Evolutionary conservation across 2,888 invertebrate genomes (phyloP), one percentile per base, ranked within the genome.

Genomic region (Diabrotica balteata): DNA sequence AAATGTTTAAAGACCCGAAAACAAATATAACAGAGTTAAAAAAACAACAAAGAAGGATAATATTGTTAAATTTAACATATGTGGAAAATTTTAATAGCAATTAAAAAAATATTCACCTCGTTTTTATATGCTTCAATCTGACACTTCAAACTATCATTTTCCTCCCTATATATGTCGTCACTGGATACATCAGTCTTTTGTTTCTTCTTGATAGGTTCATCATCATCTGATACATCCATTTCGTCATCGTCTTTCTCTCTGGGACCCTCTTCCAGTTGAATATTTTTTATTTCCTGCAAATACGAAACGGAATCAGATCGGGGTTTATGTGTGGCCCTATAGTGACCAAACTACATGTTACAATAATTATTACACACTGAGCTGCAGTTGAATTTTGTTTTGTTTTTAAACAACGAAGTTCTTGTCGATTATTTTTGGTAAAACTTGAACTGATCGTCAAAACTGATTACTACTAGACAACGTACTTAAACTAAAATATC

Each of bases 121-220:
- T 96, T 96, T 83, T 95, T 95, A 80, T 95, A 95, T 0, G 96
- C 97, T 84, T 96, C 96, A 78, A 97, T 83, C 85, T 96, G 95
- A 84, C 96, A 96, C 69, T 93, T 90, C 45, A 97, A 86, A 75
- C 93, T 93, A 78, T 96, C 96, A 81, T 96, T 97, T 82, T 97
- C 97, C 70, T 93, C 93, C 89, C 93, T 85, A 7, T 87, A 76
- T 45, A 76, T 76, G 60, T 80, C 80, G 55, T 78, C 80, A 43
- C 61, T 71, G 10, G 69, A 74, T 63, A 68, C 66, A 51, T 78
- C 79, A 53, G 54, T 72, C 49, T 63, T 84, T 77, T 78, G 80
- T 60, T 80, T 81, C 67, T 80, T 82, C 45, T 82, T 80, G 2
- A 63, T 74, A 2, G 84, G 84, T 52, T 90, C 89, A 71, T 93